Percentiles rank a stretch among this genome's conserved stretches.
These are phyloP conservation scores for Lota lota DNA, from an alignment of 2,113 vertebrate genomes.

Conservation along the genomic window DNA sequence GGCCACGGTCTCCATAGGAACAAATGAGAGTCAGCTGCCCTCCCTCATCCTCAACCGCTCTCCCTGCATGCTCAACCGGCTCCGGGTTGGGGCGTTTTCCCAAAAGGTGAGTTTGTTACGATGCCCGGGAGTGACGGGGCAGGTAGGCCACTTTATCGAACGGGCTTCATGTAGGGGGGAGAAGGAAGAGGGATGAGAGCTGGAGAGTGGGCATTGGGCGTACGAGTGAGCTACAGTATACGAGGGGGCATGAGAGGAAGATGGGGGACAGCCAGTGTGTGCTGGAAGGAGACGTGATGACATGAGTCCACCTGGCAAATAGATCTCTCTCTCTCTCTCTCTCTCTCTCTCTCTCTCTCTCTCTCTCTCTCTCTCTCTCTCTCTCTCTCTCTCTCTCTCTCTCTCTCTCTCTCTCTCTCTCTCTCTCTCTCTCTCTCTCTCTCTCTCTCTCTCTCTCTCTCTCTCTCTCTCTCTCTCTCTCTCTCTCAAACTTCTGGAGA, in stretches of 20 bases:
- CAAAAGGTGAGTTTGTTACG: constrained; percentile 31
- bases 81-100: constrained; percentile 28
- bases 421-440: constrained; percentile 14
- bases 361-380: constrained; percentile 33
- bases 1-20: no score
- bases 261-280: constrained; percentile 12
- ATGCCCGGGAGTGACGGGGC: constrained; percentile 21
- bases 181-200: neutral
- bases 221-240: no score
- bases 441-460: no score
- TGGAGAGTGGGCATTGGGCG: neutral
- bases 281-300: constrained; percentile 27
- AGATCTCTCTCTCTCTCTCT: no score
- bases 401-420: neutral
- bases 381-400: no score
- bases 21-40: neutral
- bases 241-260: no score
- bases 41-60: neutral
- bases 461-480: constrained; percentile 37
- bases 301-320: constrained; percentile 3
- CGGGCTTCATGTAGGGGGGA: constrained; percentile 22
- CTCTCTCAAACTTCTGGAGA: constrained; percentile 55
- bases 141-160: constrained; percentile 41
- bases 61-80: neutral
- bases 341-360: constrained; percentile 15